phyloP scores from a whole-genome alignment of 2,113 vertebrate species.

The Megaceryle maxima region DNA sequence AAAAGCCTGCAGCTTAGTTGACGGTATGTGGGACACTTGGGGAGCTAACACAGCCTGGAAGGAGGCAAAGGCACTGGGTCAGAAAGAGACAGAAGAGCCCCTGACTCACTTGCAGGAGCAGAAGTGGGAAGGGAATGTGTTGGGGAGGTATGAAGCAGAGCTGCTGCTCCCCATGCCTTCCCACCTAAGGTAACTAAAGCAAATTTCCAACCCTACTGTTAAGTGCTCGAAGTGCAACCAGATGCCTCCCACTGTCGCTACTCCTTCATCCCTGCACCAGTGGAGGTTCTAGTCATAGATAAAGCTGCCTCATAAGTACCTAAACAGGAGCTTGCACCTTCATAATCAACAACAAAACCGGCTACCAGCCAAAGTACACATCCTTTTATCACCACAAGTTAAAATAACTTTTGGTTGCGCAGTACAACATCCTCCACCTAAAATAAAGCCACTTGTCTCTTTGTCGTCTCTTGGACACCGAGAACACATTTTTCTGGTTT shows the following conservation, averaged over 20 bases:
- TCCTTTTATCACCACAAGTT: not conserved
- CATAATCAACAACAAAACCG: not conserved
- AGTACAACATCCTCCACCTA: not conserved
- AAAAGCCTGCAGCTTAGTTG: not conserved
- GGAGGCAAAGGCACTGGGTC: not conserved
- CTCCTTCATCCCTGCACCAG: not conserved
- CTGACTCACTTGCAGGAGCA: accelerated
- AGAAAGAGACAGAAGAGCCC: accelerated
- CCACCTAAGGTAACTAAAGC: not conserved
- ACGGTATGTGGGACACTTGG: accelerated
- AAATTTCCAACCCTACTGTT: not conserved
- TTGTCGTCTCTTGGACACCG: not conserved
- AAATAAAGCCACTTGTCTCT: not conserved
- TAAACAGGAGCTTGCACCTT: not conserved
- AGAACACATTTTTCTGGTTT: not conserved
- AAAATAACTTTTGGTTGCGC: not conserved
- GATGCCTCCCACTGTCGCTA: accelerated
- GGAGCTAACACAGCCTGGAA: not conserved
- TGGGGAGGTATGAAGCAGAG: not conserved
- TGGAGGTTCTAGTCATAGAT: not conserved
- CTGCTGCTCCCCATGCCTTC: not conserved
- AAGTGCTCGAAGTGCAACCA: not conserved
- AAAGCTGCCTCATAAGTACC: not conserved
- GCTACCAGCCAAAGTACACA: not conserved
- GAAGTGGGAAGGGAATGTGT: not conserved